These are phyloP conservation scores for Tetranychus cinnabarinus DNA, from an alignment of 1,140 invertebrate genomes.

Conservation along the genomic window DNA sequence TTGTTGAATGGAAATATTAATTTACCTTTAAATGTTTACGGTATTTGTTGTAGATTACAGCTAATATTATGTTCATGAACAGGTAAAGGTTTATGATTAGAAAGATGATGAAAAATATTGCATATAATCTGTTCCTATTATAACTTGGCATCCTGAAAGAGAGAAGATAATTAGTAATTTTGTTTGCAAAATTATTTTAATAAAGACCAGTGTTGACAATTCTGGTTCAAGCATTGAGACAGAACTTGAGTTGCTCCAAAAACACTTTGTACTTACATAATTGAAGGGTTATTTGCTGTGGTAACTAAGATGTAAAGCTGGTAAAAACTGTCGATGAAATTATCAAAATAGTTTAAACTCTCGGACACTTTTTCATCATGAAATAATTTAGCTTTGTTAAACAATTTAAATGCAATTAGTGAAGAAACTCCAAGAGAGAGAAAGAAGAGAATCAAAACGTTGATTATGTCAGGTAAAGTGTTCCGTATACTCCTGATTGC, in stretches of 20 bases:
- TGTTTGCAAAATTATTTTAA: too few species aligned
- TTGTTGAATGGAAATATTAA: not conserved
- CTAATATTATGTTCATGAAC: constrained; percentile 30
- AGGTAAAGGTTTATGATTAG: constrained; percentile 27
- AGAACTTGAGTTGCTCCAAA: not conserved
- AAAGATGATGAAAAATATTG: constrained; percentile 26
- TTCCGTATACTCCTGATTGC: constrained; percentile 28
- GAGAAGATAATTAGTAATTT: not conserved
- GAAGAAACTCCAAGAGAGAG: constrained; percentile 25
- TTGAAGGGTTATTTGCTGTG: constrained; percentile 29
- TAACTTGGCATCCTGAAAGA: constrained; percentile 28
- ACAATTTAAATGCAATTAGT: constrained; percentile 27
- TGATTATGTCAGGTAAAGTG: constrained; percentile 27
- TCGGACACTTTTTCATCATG: not conserved
- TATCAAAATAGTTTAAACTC: constrained; percentile 22
- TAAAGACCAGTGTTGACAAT: not conserved
- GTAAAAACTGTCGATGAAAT: constrained; percentile 24
- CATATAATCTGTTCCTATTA: constrained; percentile 23
- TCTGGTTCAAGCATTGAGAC: not conserved
- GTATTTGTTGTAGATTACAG: constrained; percentile 30
- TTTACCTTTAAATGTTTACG: constrained; percentile 27
- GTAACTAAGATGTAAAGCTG: constrained; percentile 29
- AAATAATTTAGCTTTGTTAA: constrained; percentile 18
- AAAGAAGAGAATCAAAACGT: constrained; percentile 27
- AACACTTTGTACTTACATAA: constrained; percentile 23